Conservation (phyloP, 1,140 invertebrate genomes). For the Gryllus bimaculatus region DNA sequence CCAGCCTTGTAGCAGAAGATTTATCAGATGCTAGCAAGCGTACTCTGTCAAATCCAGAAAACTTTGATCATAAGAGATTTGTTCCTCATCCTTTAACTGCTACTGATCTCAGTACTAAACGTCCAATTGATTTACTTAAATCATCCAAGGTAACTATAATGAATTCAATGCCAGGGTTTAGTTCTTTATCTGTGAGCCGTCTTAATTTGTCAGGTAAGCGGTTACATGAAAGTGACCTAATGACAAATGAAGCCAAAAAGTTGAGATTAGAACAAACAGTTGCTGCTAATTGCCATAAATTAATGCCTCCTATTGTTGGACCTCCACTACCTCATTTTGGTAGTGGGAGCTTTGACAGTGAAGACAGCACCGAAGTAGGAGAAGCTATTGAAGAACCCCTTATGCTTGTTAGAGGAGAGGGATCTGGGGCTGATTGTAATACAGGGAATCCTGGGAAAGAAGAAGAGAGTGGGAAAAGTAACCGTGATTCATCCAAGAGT, state of each 20-base stretch:
- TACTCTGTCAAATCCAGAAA: neutral
- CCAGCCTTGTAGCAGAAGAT: neutral
- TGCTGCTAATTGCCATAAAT: neutral
- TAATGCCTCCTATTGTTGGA: neutral
- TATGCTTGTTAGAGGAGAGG: conserved; percentile 60
- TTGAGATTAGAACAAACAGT: neutral
- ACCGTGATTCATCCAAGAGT: neutral
- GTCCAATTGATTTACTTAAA: neutral
- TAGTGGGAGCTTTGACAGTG: neutral
- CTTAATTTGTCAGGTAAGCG: neutral
- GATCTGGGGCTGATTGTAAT: conserved; percentile 57
- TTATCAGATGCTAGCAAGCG: neutral
- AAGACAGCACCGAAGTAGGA: conserved; percentile 14
- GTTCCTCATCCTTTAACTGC: neutral
- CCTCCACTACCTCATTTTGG: neutral
- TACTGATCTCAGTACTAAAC: conserved; percentile 12
- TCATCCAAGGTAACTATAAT: neutral
- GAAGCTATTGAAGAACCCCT: conserved; percentile 52
- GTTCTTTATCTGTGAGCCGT: neutral
- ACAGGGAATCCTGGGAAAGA: conserved; percentile 45
- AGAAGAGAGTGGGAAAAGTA: neutral
- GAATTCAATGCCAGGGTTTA: neutral
- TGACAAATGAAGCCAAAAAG: neutral
- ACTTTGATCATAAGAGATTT: neutral
- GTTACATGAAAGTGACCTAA: neutral